phyloP scores from a whole-genome alignment of 2,888 invertebrate genomes.

The Mystacides longicornis region DNA sequence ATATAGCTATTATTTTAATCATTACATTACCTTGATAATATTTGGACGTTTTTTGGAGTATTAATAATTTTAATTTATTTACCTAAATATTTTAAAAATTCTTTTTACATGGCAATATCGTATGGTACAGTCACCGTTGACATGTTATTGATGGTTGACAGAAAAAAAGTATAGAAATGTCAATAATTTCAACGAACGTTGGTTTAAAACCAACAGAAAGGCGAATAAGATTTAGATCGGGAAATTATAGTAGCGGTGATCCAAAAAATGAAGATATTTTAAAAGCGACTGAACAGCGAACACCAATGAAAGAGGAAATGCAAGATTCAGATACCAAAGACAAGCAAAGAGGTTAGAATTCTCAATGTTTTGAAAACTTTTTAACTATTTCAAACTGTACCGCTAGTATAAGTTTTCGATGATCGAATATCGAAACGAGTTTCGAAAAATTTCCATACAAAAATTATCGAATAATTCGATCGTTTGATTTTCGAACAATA shows the following conservation, averaged over 20 bases:
- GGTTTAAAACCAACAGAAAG: conserved; percentile 32
- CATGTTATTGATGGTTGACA: no score
- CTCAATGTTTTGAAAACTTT: background rate
- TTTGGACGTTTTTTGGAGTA: no score
- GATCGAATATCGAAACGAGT: background rate
- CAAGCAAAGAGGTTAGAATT: conserved; percentile 25
- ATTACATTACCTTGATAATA: no score
- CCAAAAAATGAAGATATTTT: conserved; percentile 36
- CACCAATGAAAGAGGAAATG: conserved; percentile 25
- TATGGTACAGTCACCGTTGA: no score
- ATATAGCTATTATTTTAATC: no score
- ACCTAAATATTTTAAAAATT: no score
- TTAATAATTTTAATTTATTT: no score
- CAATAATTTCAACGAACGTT: conserved; percentile 19
- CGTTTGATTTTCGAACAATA: no score
- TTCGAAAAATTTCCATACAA: background rate
- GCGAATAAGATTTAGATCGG: conserved; percentile 42
- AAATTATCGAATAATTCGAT: no score
- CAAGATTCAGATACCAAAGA: conserved; percentile 28
- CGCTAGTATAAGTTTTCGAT: background rate
- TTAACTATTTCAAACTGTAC: no score
- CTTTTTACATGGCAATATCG: no score
- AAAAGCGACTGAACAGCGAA: conserved; percentile 29
- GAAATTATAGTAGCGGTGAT: conserved; percentile 36
- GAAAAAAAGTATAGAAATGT: conserved; percentile 1